Evolutionary conservation across 2,888 invertebrate genomes (phyloP).

Genomic region (Epinotia ramella): DNA sequence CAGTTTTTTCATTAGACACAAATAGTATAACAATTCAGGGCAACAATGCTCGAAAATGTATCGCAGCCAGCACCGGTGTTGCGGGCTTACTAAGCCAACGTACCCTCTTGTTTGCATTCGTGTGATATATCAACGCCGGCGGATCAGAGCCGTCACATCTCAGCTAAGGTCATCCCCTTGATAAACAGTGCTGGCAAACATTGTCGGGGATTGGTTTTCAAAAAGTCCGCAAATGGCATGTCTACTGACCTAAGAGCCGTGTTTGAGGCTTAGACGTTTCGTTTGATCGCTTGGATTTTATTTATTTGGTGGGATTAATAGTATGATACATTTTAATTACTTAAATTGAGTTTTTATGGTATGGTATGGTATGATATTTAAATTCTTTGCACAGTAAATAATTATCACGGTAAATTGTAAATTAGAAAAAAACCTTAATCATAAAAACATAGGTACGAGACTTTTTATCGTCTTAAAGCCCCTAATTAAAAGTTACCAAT

Average conservation of each 20-base stretch:
- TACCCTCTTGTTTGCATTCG: constrained; percentile 73
- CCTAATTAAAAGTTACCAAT: too few species aligned
- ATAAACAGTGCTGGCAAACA: constrained; percentile 63
- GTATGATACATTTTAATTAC: neutral
- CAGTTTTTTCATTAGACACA: constrained; percentile 48
- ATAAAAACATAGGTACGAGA: too few species aligned
- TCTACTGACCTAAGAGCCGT: constrained; percentile 40
- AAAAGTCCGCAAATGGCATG: constrained; percentile 47
- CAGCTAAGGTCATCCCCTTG: constrained; percentile 65
- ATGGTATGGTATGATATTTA: neutral
- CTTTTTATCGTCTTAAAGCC: too few species aligned
- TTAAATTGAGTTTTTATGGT: neutral
- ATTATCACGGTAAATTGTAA: too few species aligned
- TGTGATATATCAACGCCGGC: constrained; percentile 74
- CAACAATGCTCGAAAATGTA: constrained; percentile 55
- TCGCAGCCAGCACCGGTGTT: constrained; percentile 51
- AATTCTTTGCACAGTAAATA: neutral
- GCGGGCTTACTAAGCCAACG: constrained; percentile 55
- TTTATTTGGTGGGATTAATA: neutral
- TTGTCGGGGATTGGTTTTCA: constrained; percentile 53
- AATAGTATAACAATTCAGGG: constrained; percentile 54
- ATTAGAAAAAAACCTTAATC: too few species aligned
- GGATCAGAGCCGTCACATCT: constrained; percentile 68
- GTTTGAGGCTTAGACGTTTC: constrained; percentile 30
- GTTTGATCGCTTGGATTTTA: constrained; percentile 23